Evolutionary conservation across 2,888 invertebrate genomes (phyloP).

Genomic region (Tholera decimalis): DNA sequence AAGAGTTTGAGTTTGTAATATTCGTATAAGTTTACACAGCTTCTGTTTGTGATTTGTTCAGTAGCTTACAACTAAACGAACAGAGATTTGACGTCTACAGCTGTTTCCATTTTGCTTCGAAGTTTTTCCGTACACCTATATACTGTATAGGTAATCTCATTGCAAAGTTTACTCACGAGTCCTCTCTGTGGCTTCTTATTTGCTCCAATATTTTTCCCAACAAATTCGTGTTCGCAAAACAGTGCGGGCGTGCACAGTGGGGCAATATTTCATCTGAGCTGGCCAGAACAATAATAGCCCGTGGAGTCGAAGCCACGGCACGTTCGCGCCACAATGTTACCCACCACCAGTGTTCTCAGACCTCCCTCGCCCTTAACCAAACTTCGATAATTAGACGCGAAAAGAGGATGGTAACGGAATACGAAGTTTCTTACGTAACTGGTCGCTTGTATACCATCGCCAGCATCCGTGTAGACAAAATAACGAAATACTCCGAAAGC

Average conservation of each 20-base stretch:
- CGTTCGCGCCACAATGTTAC: slow-evolving; percentile 90
- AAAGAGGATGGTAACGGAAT: slow-evolving; percentile 65
- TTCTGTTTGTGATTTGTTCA: slow-evolving; percentile 16
- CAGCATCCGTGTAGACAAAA: slow-evolving; percentile 91
- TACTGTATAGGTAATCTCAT: slow-evolving; percentile 71
- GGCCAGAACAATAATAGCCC: slow-evolving; percentile 91
- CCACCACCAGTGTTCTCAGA: slow-evolving; percentile 76
- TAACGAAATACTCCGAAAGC: slow-evolving; percentile 90
- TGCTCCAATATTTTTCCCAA: slow-evolving; percentile 87
- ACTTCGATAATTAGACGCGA: slow-evolving; percentile 65
- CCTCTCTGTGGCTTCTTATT: slow-evolving; percentile 84
- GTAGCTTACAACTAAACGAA: slow-evolving; percentile 27
- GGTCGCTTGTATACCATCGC: slow-evolving; percentile 83
- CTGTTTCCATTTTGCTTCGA: slow-evolving; percentile 45
- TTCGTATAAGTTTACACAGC: slow-evolving; percentile 1
- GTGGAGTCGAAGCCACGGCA: slow-evolving; percentile 89
- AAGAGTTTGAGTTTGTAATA: background rate
- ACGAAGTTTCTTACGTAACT: slow-evolving; percentile 71
- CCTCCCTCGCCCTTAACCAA: slow-evolving; percentile 70
- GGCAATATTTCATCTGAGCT: slow-evolving; percentile 91
- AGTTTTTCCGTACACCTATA: slow-evolving; percentile 46
- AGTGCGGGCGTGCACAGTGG: slow-evolving; percentile 88
- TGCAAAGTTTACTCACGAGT: slow-evolving; percentile 82
- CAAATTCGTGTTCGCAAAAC: slow-evolving; percentile 88
- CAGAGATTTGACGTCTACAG: slow-evolving; percentile 23